Evolutionary conservation across 2,797 vertebrate species (phyloP), one percentile per base, ranked within the genome.

Genomic region (Trachurus trachurus): DNA sequence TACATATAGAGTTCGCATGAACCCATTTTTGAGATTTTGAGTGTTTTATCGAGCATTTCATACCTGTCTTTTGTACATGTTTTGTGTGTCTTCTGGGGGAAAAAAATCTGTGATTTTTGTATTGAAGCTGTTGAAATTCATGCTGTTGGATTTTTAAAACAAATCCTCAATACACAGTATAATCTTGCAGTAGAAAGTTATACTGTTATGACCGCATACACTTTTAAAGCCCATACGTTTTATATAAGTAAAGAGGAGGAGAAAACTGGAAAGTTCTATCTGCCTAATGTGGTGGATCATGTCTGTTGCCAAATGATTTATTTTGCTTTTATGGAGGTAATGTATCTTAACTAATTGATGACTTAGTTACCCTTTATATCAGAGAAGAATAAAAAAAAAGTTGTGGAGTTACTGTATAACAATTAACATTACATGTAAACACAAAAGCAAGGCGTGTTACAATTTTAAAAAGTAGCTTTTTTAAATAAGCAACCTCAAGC

Each of bases 221-320:
- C 49, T 31, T 62, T 68, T 15, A 54, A 21, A 71, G 72, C 57
- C 61, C 21, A n/a, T 21, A 17, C 11, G 9, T 82, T 84, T 85
- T 75, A 12, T 74, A 71, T 40, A 13, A 65, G 31, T 34, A 34
- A 34, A 34, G 31, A 34, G 9, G 1, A 80, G 16, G 42, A 60
- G 40, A 58, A 72, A 70, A 76, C 58, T 74, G 68, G 52, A 79
- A 82, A 57, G 22, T 80, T 68, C 65, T 7, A 19, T 84, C 87
- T 75, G 68, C 87, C 86, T 87, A 37, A 54, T 62, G 12, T 2
- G 85, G 83, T 64, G n/a, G 89, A 88, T 71, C 9, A 49, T 19
- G 49, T 85, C 53, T 87, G 81, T 92, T 93, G 93, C 91, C 92
- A 92, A 94, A 94, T 87, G 15, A 66, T 75, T 86, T 79, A 29